Base-by-base conservation (phyloP, 2,888 invertebrate species). In the Auanema freiburgensis region DNA sequence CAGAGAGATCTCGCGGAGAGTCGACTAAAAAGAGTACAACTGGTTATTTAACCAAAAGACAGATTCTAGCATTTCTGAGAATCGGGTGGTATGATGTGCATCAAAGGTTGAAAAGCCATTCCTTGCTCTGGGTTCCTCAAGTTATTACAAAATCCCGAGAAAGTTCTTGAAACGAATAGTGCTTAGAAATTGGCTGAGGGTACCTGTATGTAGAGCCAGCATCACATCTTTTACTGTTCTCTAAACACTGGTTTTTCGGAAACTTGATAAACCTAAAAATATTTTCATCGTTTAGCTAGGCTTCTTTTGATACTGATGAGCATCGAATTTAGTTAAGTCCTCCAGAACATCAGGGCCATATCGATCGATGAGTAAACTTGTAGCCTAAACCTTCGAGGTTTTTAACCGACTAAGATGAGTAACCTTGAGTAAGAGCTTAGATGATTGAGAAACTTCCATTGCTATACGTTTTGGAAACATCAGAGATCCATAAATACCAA, bases 71-170 rank as follows among this genome's bases (percentile, higher is more conserved):
- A 71, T 55, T 80, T 78, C 43, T 79, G 76, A 54, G 80, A 81
- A 4, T 64, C 74, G 0, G 81, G 78, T 10, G 74, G 72, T 18
- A 79, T 50, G 12, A 83, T 55, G n/a, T 80, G 74, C 59, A 66
- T 59, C 18, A 81, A 64, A 14, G 78, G 73, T 8, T 63, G 66
- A 59, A 80, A 80, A 1, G 79, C 71, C 56, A 73, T 79, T 2
- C 80, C 83, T 52, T 67, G 69, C 8, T 71, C 66, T 10, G 81
- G 81, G 44, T 59, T 46, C n/a, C 67, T 52, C 8, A 79, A 62
- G 63, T 83, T 83, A 69, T 83, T 83, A 68, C 83, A 83, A 79
- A 81, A 80, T 5, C 83, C 83, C 14, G 75, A 73, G 49, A 59
- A 71, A 1, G 72, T 67, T 55, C 79, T 62, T 55, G 59, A 77